Evolutionary conservation across 2,113 vertebrate species (phyloP), one percentile per base, ranked within the genome.

Genomic region (Seriola aureovittata): DNA sequence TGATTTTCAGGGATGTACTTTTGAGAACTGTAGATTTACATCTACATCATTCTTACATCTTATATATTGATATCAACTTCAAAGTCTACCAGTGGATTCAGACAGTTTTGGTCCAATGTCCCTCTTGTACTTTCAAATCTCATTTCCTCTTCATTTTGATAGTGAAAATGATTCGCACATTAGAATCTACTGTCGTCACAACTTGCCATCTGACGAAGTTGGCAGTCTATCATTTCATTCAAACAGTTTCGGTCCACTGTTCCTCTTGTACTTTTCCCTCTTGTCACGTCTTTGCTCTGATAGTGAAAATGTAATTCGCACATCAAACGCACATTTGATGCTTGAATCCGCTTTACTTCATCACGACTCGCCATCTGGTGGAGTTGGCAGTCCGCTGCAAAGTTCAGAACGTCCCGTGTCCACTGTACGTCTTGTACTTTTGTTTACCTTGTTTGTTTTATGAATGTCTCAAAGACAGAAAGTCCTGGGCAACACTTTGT

Each of bases 401-500:
- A 42, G n/a, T 38, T 69, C 66, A 55, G 40, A 67, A 8, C 14
- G 57, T 71, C n/a, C 8, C 4, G 40, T 3, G 21, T 69, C 62
- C 34, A 23, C 50, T 46, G 69, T 65, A 32, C 50, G 36, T 67
- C 71, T 38, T 62, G 58, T 66, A 17, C n/a, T 32, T 58, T 48
- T 55, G 1, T 48, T 54, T 38, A 29, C 29, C 11, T 48, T 67
- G 0, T 68, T 75, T 82, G 75, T 44, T 81, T 71, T 75, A 23
- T 23, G 23, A 32, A 59, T 0, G 14, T 80, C 63, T 78, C 73
- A 40, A 17, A 52, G 19, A 74, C 57, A 23, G 16, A 14, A 23
- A 38, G 68, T 4, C 75, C 71, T 80, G 79, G 77, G 86, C 81
- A 85, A 72, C 78, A 54, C 78, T 80, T 69, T 9, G 70, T 63